These are phyloP conservation scores for Pedetes capensis DNA, from an alignment of 2,113 vertebrate species.

Conservation along the genomic window DNA sequence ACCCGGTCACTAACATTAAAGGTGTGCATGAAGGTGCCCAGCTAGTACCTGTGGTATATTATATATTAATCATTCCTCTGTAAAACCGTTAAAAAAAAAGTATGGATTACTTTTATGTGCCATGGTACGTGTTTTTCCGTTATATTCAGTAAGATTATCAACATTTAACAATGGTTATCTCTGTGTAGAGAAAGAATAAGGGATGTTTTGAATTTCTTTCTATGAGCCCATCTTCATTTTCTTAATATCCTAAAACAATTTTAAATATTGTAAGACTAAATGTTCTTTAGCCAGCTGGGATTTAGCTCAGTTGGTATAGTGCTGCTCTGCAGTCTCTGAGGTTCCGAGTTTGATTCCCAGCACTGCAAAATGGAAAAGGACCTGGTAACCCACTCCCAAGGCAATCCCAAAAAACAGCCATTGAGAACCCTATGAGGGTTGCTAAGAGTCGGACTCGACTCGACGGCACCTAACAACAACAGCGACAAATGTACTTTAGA, in stretches of 20 bases:
- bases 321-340: too few relatives aligned
- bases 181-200: not conserved
- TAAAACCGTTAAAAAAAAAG: not conserved
- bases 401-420: too few relatives aligned
- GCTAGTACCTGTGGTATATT: not conserved
- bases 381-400: too few relatives aligned
- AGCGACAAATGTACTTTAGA: not conserved
- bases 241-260: not conserved
- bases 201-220: not conserved
- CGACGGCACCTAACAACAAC: too few relatives aligned
- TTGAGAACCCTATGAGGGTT: too few relatives aligned
- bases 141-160: slow-evolving; percentile 4
- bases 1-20: too few relatives aligned
- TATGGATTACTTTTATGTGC: not conserved
- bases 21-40: too few relatives aligned
- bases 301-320: too few relatives aligned
- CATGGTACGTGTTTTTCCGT: not conserved
- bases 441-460: too few relatives aligned
- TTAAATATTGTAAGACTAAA: not conserved
- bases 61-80: not conserved
- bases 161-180: not conserved
- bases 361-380: too few relatives aligned
- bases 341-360: too few relatives aligned
- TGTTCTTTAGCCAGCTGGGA: too few relatives aligned
- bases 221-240: not conserved